Evolutionary conservation across 30 jellyfish, hydroid and myxozoan genomes (phyloP), one percentile per base, ranked within the genome.

Genomic region (Aurelia aurita complex sp. Pacific): DNA sequence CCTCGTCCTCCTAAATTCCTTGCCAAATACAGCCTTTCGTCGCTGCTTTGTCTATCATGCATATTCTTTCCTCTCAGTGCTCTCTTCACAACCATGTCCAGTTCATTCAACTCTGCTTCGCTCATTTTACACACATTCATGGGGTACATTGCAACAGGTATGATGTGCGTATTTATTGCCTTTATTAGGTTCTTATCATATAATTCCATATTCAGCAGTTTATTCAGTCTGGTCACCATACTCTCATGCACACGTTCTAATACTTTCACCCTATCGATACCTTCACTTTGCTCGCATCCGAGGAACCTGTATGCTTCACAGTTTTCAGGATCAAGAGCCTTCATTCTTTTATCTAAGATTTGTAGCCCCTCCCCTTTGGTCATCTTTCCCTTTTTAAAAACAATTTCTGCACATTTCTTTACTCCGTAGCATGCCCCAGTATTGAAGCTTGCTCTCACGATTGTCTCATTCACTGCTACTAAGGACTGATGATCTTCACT

Each of bases 1-100:
- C 80, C 80, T 5, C 80, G 36, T 1, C 80, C 80, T 11, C 80
- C 80, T 69, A 29, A 54, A 19, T 34, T 69, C 29, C 62, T 69
- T 40, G 36, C 12, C 35, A 59, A 29, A 18, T 69, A 33, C 61
- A 69, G 29, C 62, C 80, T 69, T 59, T 69, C 80, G 29, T 69
- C 61, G 62, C 80, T 69, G 36, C 40, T 29, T 40, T 69, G 80
- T 33, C 80, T 69, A 3, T 61, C 80, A 69, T 69, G 80, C 36
- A 69, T 34, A 23, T 23, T 23, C 29, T 68, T 1, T 43, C 14
- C 36, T 43, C 57, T 29, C 42, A 68, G 67, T 13, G 32, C 69
- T 15, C 69, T 60, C 8, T 19, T 60, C 69, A 60, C 69, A 4
- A 60, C 32, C 69, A 5, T 60, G 32, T 60, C 69, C 69, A 60